Base-by-base conservation (phyloP, 2,113 vertebrate species). In the Rhinolophus ferrumequinum region DNA sequence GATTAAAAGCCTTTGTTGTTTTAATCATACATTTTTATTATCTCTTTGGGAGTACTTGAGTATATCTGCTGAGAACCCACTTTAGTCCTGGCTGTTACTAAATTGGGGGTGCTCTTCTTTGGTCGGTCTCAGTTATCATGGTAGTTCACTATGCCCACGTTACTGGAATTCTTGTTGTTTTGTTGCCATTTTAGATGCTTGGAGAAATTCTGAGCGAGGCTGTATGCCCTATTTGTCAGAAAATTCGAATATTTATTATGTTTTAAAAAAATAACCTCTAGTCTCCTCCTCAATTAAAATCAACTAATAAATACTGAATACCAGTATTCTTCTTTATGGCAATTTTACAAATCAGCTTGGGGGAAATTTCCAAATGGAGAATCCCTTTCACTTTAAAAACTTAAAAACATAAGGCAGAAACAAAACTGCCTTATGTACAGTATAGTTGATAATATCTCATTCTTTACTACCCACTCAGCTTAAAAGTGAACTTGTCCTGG, bases 361-460 rank as follows among this genome's bases (percentile, higher is more conserved):
- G 54, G 35, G 22, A 64, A 62, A 62, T 85, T 94, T 95, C 44
- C 92, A 93, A 94, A 69, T 83, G 56, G 60, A 77, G 35, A 88
- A 28, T 82, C 28, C 22, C 33, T 52, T 81, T n/a, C 38, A 18
- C 52, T 41, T 67, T 85, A 72, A 82, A 90, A 83, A 60, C 35
- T 10, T 92, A 8, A n/a, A n/a, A n/a, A n/a, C n/a, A n/a, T n/a
- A n/a, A n/a, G n/a, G n/a, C n/a, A n/a, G n/a, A n/a, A n/a, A n/a
- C n/a, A n/a, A n/a, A n/a, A 54, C 41, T 84, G 3, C 41, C 24
- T 41, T 52, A 79, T 47, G 73, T 16, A 56, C 19, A 80, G 44
- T 93, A 38, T 90, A 84, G 35, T 84, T 96, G 95, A 38, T 93
- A 87, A 62, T 90, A 81, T 50, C 76, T 93, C n/a, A 28, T 91